Percentiles rank a stretch among this genome's conserved stretches.
These are phyloP conservation scores for Mimachlamys varia DNA, from an alignment of 2,888 invertebrate genomes.

Conservation along the genomic window DNA sequence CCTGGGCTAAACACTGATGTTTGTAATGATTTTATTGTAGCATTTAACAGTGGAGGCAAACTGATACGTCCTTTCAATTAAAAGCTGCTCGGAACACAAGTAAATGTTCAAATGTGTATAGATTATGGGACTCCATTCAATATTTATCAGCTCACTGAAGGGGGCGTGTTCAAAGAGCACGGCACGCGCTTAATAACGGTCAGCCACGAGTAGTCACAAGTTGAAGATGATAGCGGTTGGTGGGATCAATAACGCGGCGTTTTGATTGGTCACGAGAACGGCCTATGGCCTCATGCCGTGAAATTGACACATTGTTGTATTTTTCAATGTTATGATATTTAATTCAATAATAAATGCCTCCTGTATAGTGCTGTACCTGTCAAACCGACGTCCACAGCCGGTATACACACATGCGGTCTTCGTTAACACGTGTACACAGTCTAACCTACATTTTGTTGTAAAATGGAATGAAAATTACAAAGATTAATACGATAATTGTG, in stretches of 20 bases:
- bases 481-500: background rate
- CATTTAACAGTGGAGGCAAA: background rate
- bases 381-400: background rate
- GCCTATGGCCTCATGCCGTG: slow-evolving; percentile 23
- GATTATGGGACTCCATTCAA: background rate
- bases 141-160: background rate
- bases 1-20: background rate
- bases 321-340: background rate
- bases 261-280: background rate
- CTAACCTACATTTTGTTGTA: background rate
- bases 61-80: background rate
- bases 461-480: background rate
- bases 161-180: background rate
- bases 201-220: background rate
- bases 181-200: background rate
- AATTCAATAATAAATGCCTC: background rate
- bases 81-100: background rate
- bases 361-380: background rate
- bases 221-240: background rate
- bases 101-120: slow-evolving; percentile 9
- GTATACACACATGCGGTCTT: background rate
- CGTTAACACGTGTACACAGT: background rate
- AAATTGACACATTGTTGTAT: slow-evolving; percentile 18
- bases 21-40: background rate
- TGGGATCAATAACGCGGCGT: background rate